Conservation (phyloP, 2,797 vertebrate species). For the Rhinoraja longicauda region DNA sequence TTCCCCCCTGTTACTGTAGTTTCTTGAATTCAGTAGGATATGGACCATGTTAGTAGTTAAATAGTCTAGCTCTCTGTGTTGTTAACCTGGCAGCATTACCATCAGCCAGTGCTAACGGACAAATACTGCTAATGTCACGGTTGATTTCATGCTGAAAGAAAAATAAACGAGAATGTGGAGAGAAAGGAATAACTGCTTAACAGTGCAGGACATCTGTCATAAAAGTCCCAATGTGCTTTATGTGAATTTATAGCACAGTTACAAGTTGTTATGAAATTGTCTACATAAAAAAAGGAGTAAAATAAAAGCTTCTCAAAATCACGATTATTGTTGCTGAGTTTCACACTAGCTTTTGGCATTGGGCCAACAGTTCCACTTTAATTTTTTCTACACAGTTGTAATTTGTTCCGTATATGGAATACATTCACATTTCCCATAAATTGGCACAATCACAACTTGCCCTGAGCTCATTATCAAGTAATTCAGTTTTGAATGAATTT, state of each 20-base stretch:
- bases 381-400: not conserved
- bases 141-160: not conserved
- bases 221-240: not conserved
- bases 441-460: not conserved
- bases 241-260: not conserved
- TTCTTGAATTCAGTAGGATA: no score
- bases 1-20: no score
- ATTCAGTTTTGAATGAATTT: not conserved
- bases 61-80: not conserved
- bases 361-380: not conserved
- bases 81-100: not conserved
- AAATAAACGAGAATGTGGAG: not conserved
- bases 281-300: not conserved
- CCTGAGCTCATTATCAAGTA: not conserved
- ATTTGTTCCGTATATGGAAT: not conserved
- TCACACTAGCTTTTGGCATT: not conserved
- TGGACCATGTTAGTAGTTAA: no score
- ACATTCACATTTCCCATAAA: not conserved
- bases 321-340: not conserved
- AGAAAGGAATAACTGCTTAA: not conserved
- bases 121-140: not conserved
- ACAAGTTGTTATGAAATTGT: not conserved
- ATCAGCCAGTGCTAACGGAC: not conserved
- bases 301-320: not conserved
- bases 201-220: not conserved